Conservation (phyloP, 2,797 vertebrate genomes). For the Gadopsis bispinosus region DNA sequence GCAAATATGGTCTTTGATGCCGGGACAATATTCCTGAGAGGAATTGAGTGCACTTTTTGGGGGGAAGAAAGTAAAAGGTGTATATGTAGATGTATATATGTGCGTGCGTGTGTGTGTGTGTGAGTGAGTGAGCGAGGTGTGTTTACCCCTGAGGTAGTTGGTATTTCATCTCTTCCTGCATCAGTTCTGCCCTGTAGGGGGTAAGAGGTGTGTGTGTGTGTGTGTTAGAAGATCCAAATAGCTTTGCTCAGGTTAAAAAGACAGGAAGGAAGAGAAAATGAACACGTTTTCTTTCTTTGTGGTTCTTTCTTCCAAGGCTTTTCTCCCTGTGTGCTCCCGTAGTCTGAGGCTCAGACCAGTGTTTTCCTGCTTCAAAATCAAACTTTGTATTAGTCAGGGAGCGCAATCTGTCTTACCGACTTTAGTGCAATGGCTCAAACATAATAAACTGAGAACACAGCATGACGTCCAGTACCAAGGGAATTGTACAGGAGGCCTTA, state of each 20-base stretch:
- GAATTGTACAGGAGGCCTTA: background rate
- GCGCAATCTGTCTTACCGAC: background rate
- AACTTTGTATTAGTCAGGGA: slow-evolving; percentile 8
- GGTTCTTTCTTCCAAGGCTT: slow-evolving; percentile 16
- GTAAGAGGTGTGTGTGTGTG: slow-evolving; percentile 56
- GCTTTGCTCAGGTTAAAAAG: slow-evolving; percentile 65
- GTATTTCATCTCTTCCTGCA: slow-evolving; percentile 82
- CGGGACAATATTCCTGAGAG: slow-evolving; percentile 56
- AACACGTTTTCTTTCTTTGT: slow-evolving; percentile 12
- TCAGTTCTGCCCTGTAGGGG: slow-evolving; percentile 78
- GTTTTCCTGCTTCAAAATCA: slow-evolving; percentile 7
- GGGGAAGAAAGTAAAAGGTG: slow-evolving; percentile 30
- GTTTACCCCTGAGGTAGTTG: slow-evolving; percentile 82
- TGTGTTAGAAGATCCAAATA: slow-evolving; percentile 60
- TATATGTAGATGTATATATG: slow-evolving; percentile 38
- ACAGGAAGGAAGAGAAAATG: slow-evolving; percentile 57
- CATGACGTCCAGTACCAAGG: background rate
- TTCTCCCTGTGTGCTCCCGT: background rate
- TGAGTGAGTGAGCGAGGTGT: slow-evolving; percentile 72
- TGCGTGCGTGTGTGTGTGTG: slow-evolving; percentile 19
- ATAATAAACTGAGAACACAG: background rate
- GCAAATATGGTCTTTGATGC: slow-evolving; percentile 74
- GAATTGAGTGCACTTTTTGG: slow-evolving; percentile 33
- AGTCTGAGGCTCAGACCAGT: background rate
- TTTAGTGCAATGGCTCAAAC: background rate